Percentiles rank a stretch among this genome's conserved stretches.
Conservation (phyloP, 1,140 invertebrate genomes). For the Teleopsis dalmanni region DNA sequence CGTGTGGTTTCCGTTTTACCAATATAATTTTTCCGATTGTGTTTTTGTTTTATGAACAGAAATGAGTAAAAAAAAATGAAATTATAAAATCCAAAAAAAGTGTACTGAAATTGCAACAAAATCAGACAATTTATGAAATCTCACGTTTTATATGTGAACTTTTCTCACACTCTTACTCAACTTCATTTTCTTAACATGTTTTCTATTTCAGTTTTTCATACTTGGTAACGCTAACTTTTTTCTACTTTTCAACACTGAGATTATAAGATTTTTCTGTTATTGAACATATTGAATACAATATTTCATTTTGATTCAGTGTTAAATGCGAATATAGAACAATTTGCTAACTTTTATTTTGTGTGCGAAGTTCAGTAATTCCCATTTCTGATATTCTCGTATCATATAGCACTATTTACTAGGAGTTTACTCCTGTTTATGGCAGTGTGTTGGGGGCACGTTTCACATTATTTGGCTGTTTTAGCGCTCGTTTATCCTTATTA, state of each 20-base stretch:
- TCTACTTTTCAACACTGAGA: neutral
- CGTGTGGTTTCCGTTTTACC: neutral
- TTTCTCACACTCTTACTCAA: neutral
- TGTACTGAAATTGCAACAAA: neutral
- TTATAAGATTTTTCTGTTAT: too few relatives aligned
- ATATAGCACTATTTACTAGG: too few relatives aligned
- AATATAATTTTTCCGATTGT: too few relatives aligned
- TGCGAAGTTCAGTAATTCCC: too few relatives aligned
- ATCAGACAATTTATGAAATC: conserved; percentile 2
- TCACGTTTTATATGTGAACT: conserved; percentile 5
- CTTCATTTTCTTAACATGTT: neutral
- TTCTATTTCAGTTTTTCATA: neutral
- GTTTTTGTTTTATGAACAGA: too few relatives aligned
- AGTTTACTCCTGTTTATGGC: too few relatives aligned
- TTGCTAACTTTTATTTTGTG: too few relatives aligned
- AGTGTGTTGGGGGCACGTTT: neutral
- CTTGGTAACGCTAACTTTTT: neutral
- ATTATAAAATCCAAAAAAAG: neutral
- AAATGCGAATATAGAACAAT: too few relatives aligned
- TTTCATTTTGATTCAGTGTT: too few relatives aligned
- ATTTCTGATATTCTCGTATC: too few relatives aligned
- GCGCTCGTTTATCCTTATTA: conserved; percentile 3
- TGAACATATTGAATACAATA: too few relatives aligned
- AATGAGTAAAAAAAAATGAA: too few relatives aligned
- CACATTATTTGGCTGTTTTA: conserved; percentile 1